These are phyloP conservation scores for Thereva nobilitata DNA, from an alignment of 2,888 invertebrate genomes.

Conservation along the genomic window DNA sequence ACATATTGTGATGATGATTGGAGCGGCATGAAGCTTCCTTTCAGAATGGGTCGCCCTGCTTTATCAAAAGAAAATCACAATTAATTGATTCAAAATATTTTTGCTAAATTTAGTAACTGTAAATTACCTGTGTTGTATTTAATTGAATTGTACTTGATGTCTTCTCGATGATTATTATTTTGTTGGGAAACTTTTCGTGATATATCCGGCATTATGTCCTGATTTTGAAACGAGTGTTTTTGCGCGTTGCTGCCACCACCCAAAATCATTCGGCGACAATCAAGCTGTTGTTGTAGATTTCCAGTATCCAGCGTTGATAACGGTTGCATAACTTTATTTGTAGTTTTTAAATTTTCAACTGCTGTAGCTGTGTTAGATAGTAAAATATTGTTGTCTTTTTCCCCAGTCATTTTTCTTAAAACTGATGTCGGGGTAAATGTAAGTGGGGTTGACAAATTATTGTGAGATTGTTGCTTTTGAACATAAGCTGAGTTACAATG, in stretches of 20 bases:
- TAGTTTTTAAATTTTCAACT: slow-evolving; percentile 9
- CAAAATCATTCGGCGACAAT: slow-evolving; percentile 50
- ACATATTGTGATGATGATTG: slow-evolving; percentile 39
- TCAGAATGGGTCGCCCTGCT: slow-evolving; percentile 55
- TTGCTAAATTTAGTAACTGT: too few species aligned
- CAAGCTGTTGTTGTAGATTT: slow-evolving; percentile 44
- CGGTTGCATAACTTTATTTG: slow-evolving; percentile 36
- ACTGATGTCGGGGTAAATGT: slow-evolving; percentile 94
- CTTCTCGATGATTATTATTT: slow-evolving; percentile 41
- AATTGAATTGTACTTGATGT: slow-evolving; percentile 43
- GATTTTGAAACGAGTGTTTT: slow-evolving; percentile 44
- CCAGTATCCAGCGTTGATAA: slow-evolving; percentile 7
- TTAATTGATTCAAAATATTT: slow-evolving; percentile 10
- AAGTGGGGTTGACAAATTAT: slow-evolving; percentile 69
- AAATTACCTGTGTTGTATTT: slow-evolving; percentile 36
- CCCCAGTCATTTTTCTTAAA: slow-evolving; percentile 91
- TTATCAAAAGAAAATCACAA: neutral
- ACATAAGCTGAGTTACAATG: slow-evolving; percentile 43
- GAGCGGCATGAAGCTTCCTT: slow-evolving; percentile 48
- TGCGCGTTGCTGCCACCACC: slow-evolving; percentile 46
- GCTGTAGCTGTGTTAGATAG: slow-evolving; percentile 38
- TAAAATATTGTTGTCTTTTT: slow-evolving; percentile 66
- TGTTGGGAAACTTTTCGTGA: neutral
- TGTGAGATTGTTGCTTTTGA: slow-evolving; percentile 46
- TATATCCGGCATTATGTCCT: slow-evolving; percentile 48